These are phyloP conservation scores for Taxidea taxus DNA, from an alignment of 2,113 vertebrate genomes.

Conservation along the genomic window DNA sequence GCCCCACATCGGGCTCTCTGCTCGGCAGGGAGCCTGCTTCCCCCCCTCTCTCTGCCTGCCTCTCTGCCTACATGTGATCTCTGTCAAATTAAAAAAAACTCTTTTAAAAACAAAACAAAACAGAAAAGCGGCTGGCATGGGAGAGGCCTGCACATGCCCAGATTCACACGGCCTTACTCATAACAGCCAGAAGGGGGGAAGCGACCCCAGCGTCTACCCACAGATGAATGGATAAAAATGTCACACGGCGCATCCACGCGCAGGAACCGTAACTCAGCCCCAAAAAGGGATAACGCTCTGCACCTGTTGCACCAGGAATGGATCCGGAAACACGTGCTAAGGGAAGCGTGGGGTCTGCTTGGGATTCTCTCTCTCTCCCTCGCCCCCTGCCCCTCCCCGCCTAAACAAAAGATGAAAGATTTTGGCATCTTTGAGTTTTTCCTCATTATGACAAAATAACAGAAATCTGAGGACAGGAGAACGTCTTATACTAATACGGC, in stretches of 20 bases:
- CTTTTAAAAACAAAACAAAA: too few species aligned
- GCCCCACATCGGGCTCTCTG: too few species aligned
- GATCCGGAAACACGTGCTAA: neutral
- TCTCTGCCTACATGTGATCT: too few species aligned
- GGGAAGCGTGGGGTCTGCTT: neutral
- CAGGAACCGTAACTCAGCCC: neutral
- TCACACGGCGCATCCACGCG: neutral
- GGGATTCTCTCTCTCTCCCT: neutral
- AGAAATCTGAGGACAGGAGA: constrained; percentile 13
- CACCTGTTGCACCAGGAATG: neutral
- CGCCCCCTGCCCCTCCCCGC: neutral
- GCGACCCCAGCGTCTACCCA: too few species aligned
- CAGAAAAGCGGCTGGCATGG: neutral
- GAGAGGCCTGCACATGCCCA: neutral
- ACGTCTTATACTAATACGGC: neutral
- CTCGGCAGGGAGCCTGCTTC: too few species aligned
- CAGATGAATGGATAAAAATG: neutral
- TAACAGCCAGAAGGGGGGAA: neutral
- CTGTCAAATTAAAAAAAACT: too few species aligned
- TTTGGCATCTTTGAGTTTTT: neutral
- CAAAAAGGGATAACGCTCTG: neutral
- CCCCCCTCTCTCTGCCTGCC: too few species aligned
- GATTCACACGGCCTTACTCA: neutral
- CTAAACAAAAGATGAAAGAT: neutral
- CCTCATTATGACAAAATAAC: neutral